phyloP scores from a whole-genome alignment of 2,888 invertebrate species.

The Hydrotaea cyrtoneurina region DNA sequence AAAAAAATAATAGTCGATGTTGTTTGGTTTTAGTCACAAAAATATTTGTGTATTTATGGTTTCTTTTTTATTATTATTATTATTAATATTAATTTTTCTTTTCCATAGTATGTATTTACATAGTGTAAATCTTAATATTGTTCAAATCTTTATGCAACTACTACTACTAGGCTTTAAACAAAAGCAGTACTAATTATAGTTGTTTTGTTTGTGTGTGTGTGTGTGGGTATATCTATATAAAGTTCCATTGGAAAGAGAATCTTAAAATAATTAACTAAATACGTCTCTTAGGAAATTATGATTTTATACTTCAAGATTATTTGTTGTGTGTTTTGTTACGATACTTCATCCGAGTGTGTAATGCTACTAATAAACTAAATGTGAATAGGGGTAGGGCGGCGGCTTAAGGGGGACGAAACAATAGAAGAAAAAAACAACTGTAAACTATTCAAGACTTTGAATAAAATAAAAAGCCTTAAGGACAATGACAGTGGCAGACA shows the following conservation, averaged over 20 bases:
- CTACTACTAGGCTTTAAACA: background rate
- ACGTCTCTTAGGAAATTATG: background rate
- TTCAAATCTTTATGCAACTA: conserved; percentile 37
- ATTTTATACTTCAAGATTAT: conserved; percentile 4
- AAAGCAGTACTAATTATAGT: conserved; percentile 4
- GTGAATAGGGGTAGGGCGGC: background rate
- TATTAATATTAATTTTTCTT: background rate
- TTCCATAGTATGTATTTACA: conserved; percentile 47
- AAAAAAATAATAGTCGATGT: background rate
- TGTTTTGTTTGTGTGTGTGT: background rate
- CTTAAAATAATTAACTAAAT: conserved; percentile 7
- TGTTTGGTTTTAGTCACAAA: conserved; percentile 40
- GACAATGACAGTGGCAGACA: background rate
- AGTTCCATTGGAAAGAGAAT: background rate
- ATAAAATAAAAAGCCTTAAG: background rate
- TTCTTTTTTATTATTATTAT: conserved; percentile 14
- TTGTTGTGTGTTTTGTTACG: background rate
- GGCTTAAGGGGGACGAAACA: background rate
- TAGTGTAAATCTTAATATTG: conserved; percentile 41
- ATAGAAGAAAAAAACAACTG: background rate
- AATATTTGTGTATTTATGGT: conserved; percentile 42
- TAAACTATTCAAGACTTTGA: background rate
- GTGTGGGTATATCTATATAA: background rate
- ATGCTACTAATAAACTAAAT: background rate
- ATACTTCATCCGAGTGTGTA: background rate